Evolutionary conservation across 2,797 vertebrate genomes (phyloP), one percentile per base, ranked within the genome.

Genomic region (Dipus sagitta): DNA sequence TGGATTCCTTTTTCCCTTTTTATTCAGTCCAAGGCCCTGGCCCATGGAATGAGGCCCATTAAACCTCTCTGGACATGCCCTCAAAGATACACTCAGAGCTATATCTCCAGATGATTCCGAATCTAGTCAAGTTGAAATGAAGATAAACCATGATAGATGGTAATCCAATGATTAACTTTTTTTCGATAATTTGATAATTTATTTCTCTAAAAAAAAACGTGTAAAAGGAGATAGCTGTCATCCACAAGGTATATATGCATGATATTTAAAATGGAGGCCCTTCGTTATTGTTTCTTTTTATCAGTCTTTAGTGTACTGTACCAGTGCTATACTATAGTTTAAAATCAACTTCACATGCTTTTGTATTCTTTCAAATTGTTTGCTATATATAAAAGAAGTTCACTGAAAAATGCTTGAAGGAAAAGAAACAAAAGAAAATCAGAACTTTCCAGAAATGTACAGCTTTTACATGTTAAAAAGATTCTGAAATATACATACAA

Each of bases 151-250:
- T 18, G 15, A 64, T 58, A 26, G 58, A 26, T 47, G 65, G 13
- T 18, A 38, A 52, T n/a, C 42, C 32, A 65, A 62, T 62, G n/a
- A 38, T 71, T 20, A 62, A 30, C 14, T 72, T 65, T 83, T 83
- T 30, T 34, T 38, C 38, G 38, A 6, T 38, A 38, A 38, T 38
- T 38, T 6, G 6, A 38, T 38, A 38, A 3, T 38, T 38, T 38
- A 38, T 38, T 38, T 38, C 38, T 38, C 38, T 38, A 38, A 38
- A 99, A 99, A 99, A 99, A 99, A 99, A 99, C 99, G 99, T 99
- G 99, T 99, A 99, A 99, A 99, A 99, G 99, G 99, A 99, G 99
- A 99, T 99, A 99, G 99, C 98, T 98, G 98, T 98, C 98, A 99
- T 98, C 98, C 98, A 98, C 98, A 98, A 99, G 98, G 98, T 98